phyloP scores from a whole-genome alignment of 2,797 vertebrate species.

The Benthosema pterotum region DNA sequence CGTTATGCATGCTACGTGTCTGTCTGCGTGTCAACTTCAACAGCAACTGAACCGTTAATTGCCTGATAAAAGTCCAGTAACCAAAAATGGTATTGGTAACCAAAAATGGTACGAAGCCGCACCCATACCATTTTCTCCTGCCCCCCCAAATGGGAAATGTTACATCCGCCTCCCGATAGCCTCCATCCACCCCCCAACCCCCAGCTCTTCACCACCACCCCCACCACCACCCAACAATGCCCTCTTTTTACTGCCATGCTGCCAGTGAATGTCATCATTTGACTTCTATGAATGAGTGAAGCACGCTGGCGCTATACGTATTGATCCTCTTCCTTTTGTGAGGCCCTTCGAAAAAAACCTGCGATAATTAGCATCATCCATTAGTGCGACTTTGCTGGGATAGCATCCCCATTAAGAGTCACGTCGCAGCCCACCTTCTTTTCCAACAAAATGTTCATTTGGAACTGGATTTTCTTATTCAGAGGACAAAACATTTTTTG shows the following conservation, averaged over 20 bases:
- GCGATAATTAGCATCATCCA: constrained; percentile 84
- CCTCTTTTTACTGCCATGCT: constrained; percentile 68
- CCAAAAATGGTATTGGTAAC: no score
- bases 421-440: constrained; percentile 79
- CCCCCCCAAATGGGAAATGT: no score
- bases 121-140: no score
- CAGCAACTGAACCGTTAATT: no score
- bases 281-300: constrained; percentile 70
- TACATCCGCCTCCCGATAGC: constrained; percentile 52
- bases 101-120: no score
- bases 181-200: constrained; percentile 49
- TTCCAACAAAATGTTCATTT: constrained; percentile 78
- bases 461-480: constrained; percentile 75
- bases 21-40: no score
- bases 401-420: constrained; percentile 83
- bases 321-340: constrained; percentile 82
- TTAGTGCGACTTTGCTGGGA: constrained; percentile 82
- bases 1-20: no score
- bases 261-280: constrained; percentile 75
- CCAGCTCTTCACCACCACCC: constrained; percentile 5
- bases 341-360: constrained; percentile 73
- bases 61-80: no score
- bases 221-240: constrained; percentile 53
- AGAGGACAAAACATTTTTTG: constrained; percentile 75
- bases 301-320: constrained; percentile 68